Base-by-base conservation (phyloP, 1,140 invertebrate genomes). In the Drosophila orena region DNA sequence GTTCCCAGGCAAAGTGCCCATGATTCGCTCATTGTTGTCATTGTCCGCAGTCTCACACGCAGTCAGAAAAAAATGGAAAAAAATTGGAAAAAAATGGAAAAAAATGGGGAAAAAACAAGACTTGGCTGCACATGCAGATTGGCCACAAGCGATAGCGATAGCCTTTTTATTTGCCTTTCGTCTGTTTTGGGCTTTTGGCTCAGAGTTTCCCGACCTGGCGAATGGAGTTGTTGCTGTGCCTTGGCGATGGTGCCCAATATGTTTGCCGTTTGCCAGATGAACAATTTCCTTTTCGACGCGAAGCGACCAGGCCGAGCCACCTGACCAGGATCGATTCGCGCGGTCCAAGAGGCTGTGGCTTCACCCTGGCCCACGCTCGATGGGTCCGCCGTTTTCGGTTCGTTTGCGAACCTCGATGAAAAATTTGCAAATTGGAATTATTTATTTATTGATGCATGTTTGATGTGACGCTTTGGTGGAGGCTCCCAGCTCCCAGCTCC, bases 11-110 rank as follows among this genome's bases (percentile, higher is more conserved):
- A 77, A 88, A 79, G 81, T 88, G 83, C 75, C 77, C 83, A 88
- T 88, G 83, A 88, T 89, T 88, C 88, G 79, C 80, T 88, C 75
- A 89, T 89, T 89, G 83, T 88, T 83, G 83, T 88, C 83, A 83
- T 89, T 83, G 84, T 88, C 53, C 42, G 65, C 55, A 58, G 65
- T 42, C 77, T 65, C 60, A 77, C 57, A 60, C 78, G 53, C 71
- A 64, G 62, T 22, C 22, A 50, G 20, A 20, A 47, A 47, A 22
- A 60, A 44, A 20, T 22, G 38, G 30, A 55, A 24, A 60, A 49
- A 57, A 30, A 27, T n/a, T n/a, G n/a, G 20, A 20, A 47, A 47
- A 22, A 60, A 44, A 20, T 22, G 38, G 30, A 55, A 24, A 60
- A 49, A 57, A 30, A 27, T n/a, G n/a, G n/a, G n/a, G n/a, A n/a